Base-by-base conservation (phyloP, 2,888 invertebrate species). In the Drosophila paranaensis region DNA sequence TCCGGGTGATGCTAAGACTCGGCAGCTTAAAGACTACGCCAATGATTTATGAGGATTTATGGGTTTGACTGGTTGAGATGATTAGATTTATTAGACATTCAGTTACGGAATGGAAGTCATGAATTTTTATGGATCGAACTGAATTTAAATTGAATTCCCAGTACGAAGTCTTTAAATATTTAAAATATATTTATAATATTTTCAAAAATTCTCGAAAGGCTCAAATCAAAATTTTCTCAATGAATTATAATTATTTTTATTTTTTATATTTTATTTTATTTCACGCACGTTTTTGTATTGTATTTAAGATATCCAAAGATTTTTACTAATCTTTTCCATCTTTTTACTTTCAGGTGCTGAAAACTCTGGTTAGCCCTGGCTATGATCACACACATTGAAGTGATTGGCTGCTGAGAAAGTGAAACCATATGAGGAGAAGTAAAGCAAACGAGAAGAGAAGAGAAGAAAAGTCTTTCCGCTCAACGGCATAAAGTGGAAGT, bases 21-120 rank as follows among this genome's bases (percentile, higher is more conserved):
- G 14, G 39, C 62, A 79, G 80, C 77, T 77, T 76, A 77, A 70
- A 37, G 76, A 62, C 71, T 40, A 54, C 57, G 50, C 53, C 81
- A 80, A 62, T 77, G 77, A 77, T 77, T 67, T 63, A 80, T 61
- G 60, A 77, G 51, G 39, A 45, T 33, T 20, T 58, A 43, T 30
- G 62, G 33, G 33, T 50, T 30, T 43, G 56, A 64, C 57, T 74
- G 50, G 25, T 56, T 60, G 33, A 45, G 53, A 62, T 70, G 76
- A 77, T 63, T 57, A 71, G 50, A 63, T 66, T 66, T 66, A 74
- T 56, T 40, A 27, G 30, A 48, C 43, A 51, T 43, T 62, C 9
- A 40, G 40, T 9, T 16, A 13, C 9, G 37, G n/a, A 51, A 40
- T 14, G 3, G n/a, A 45, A n/a, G 10, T 33, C 33, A 20, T 48